phyloP scores from a whole-genome alignment of 1,140 invertebrate genomes.

The Trichonephila clavipes region DNA sequence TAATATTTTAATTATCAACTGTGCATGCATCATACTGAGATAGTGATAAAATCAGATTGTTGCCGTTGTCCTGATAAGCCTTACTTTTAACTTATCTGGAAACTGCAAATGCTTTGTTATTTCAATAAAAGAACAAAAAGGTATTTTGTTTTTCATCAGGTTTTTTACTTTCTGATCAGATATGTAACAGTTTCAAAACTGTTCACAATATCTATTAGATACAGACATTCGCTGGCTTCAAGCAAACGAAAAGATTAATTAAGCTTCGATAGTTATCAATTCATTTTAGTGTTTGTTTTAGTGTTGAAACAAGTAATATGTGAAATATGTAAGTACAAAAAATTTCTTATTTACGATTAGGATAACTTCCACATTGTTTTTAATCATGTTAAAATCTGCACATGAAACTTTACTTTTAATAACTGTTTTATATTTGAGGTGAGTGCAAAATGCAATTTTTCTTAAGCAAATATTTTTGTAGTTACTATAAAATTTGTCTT shows the following conservation, averaged over 20 bases:
- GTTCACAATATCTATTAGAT: constrained; percentile 6
- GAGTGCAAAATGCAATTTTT: too few species aligned
- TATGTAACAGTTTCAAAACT: constrained; percentile 31
- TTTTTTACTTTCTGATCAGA: neutral
- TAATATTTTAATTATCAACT: neutral
- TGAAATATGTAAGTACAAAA: too few species aligned
- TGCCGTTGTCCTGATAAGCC: neutral
- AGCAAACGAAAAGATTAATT: neutral
- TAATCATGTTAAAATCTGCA: too few species aligned
- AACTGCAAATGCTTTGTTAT: neutral
- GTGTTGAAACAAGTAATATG: neutral
- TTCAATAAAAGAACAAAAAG: constrained; percentile 18
- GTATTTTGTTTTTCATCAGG: neutral
- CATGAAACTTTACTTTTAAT: too few species aligned
- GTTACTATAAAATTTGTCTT: too few species aligned
- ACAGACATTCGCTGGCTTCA: neutral
- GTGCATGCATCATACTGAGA: neutral
- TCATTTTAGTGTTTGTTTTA: neutral
- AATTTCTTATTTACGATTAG: too few species aligned
- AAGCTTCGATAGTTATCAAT: neutral
- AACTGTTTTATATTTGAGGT: too few species aligned
- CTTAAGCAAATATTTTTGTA: too few species aligned
- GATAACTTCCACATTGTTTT: too few species aligned
- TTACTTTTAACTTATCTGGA: constrained; percentile 20
- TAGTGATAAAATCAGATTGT: constrained; percentile 35